Base-by-base conservation (phyloP, 2,113 vertebrate species). In the Leuciscus idus region DNA sequence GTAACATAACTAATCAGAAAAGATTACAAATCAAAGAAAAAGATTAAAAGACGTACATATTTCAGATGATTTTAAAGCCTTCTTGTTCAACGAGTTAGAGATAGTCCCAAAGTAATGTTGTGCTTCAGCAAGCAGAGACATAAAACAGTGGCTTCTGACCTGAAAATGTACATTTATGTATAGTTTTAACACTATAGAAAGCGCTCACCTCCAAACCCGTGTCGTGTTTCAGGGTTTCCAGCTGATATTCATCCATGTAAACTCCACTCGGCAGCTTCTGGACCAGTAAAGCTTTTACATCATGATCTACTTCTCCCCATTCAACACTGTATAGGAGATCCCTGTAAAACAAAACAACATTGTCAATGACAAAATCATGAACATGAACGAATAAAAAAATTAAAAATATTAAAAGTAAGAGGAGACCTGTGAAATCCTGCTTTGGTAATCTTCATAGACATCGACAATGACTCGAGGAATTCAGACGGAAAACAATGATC, bases 181-280 rank as follows among this genome's bases (percentile, higher is more conserved):
- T 43, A 43, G 10, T 43, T 9, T 9, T 9, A 43, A 10, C 43
- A 9, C 43, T 15, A 15, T 15, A 0, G 50, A 52, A 5, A 15
- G 8, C 4, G 50, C 50, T 52, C 50, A 57, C 98, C 95, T 98
- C 93, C 84, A 96, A 96, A 48, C 94, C 17, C 0, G 93, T 95
- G 68, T 94, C 94, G 66, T 95, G 92, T 84, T 76, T 93, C 85
- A 96, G 90, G 0, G 94, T 94, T n/a, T 94, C 93, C 85, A 99
- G 91, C 91, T 99, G 96, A 26, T 97, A 97, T 2, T 96, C 96
- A 91, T 99, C 98, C 91, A 98, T 91, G 2, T 95, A 98, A 88
- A 98, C 85, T 78, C 96, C 97, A 6, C 91, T 39, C 0, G 98
- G 96, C 74, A 98, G 93, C 15, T 0, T 91, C 50, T 94, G 87